Base-by-base conservation (phyloP, 1,140 invertebrate species). In the Achatina immaculata region DNA sequence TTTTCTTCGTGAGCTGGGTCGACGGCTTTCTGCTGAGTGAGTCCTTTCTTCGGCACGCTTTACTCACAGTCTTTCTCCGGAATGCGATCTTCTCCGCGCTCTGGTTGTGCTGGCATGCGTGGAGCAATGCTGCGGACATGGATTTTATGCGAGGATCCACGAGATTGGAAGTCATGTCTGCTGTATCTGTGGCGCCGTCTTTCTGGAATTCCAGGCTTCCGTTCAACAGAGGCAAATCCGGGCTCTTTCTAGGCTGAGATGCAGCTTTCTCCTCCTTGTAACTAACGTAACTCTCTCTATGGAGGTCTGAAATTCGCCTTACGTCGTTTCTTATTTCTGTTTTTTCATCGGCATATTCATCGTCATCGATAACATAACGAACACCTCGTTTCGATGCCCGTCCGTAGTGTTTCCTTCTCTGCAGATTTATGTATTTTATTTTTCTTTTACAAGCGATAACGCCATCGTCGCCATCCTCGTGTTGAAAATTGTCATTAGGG, bases 81-180 rank as follows among this genome's bases (percentile, higher is more conserved):
- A 76, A 76, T 36, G 74, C 74, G 34, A 76, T 76, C 6, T 76
- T 40, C n/a, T 76, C 51, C 9, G 51, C 74, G 36, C 36, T 76
- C 36, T 43, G 31, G 51, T 62, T 62, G 6, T 40, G 21, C 38
- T 65, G 28, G 24, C 55, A 55, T 11, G 74, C 74, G 24, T 62
- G 51, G 0, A 36, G 31, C 34, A 76, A 51, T n/a, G 74, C 74
- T 28, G 48, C 14, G 7, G 74, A 76, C 74, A 76, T 62, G 38
- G 74, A 28, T 31, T 36, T 76, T 2, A 76, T 76, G n/a, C 74
- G 45, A 62, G 74, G 74, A 62, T 76, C 74, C 21, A 76, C 55
- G 31, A 74, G 45, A 40, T 42, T n/a, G 1, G 38, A 72, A 28
- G 6, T 45, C n/a, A 42, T 11, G 36, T 71, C 68, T 24, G 34